phyloP scores from a whole-genome alignment of 2,888 invertebrate species.

The Acronicta leporina region DNA sequence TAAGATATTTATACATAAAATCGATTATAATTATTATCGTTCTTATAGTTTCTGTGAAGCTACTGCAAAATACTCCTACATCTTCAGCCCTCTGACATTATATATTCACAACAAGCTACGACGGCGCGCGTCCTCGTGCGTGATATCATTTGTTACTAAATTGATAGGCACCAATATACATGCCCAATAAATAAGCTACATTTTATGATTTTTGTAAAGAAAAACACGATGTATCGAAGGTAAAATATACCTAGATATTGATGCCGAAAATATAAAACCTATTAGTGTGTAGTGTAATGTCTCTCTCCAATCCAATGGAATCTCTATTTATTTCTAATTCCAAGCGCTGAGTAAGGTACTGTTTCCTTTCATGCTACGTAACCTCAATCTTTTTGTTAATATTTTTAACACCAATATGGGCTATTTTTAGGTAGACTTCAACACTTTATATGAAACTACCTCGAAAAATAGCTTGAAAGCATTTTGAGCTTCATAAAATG shows the following conservation, averaged over 20 bases:
- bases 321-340: no score
- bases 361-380: background rate
- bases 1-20: no score
- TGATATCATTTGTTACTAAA: constrained; percentile 52
- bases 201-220: constrained; percentile 7
- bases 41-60: constrained; percentile 16
- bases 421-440: background rate
- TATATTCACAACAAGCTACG: constrained; percentile 40
- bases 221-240: constrained; percentile 6
- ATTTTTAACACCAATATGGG: background rate
- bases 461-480: constrained; percentile 33
- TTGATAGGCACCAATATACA: constrained; percentile 45
- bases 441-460: constrained; percentile 27
- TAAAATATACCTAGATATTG: no score
- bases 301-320: no score
- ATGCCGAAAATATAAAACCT: no score
- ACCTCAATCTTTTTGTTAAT: background rate
- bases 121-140: constrained; percentile 39
- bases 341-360: no score
- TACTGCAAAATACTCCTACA: constrained; percentile 28
- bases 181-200: constrained; percentile 2
- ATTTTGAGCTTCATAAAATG: constrained; percentile 42
- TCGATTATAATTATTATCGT: no score
- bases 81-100: constrained; percentile 36
- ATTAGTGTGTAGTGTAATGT: no score